Base-by-base conservation (phyloP, 2,888 invertebrate species). In the Tipula helvola region DNA sequence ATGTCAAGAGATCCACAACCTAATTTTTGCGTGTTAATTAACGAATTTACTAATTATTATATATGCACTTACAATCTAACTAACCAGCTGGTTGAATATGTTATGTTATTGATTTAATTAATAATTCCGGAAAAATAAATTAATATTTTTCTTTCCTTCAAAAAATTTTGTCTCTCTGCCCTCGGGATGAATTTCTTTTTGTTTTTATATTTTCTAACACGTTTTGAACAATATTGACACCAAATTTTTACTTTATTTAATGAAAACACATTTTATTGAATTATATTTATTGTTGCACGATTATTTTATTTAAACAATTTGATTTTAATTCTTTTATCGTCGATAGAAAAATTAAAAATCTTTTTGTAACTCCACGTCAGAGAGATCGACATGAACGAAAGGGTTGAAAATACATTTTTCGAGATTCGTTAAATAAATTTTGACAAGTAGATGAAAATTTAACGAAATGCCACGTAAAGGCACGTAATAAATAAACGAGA, bases 371-470 rank as follows among this genome's bases (percentile, higher is more conserved):
- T 71, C 84, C 84, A 84, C 84, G 84, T 84, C 84, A 84, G 84
- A 84, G n/a, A 39, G 84, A 84, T 41, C 36, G 84, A 84, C 84
- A 84, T 84, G 84, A 84, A 84, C 84, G 84, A 84, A 84, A 84
- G 84, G 84, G 84, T 84, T 84, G 84, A 84, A 84, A 84, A 41
- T 84, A n/a, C 13, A 84, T 13, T 84, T 83, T 84, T 84, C 36
- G 71, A 71, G 10, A 18, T 71, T 71, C 71, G 71, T 71, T 71
- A 28, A 57, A 8, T 36, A 39, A n/a, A 39, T 84, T 84, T 84
- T 84, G 84, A 84, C 84, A 84, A 16, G 3, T 84, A 39, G 36
- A 39, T 84, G 13, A n/a, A 84, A 16, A 84, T 84, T 84, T 39
- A 39, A 84, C 84, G 84, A 84, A 83, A 84, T 84, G 84, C 84